phyloP scores from a whole-genome alignment of 2,113 vertebrate species.

The Pelobates fuscus region DNA sequence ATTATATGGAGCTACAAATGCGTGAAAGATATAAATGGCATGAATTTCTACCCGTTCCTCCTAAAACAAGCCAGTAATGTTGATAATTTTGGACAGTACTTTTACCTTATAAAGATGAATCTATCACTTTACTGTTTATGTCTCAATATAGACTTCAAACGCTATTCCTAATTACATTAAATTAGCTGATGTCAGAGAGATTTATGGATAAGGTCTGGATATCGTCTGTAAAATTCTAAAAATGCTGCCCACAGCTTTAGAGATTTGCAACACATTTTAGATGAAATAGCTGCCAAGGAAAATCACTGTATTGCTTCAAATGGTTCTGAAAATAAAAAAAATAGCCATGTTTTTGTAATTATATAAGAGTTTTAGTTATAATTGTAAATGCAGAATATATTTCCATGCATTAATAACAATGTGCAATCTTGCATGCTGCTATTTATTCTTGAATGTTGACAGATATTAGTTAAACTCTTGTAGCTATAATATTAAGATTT shows the following conservation, averaged over 20 bases:
- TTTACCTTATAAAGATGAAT: slow-evolving; percentile 39
- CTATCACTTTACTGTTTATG: slow-evolving; percentile 15
- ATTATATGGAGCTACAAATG: slow-evolving; percentile 16
- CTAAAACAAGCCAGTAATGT: slow-evolving; percentile 9
- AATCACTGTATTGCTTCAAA: no score
- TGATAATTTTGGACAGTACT: slow-evolving; percentile 2
- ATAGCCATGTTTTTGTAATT: slow-evolving; percentile 8
- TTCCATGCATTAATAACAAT: slow-evolving; percentile 23
- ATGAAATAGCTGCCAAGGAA: no score
- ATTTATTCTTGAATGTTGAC: slow-evolving; percentile 3
- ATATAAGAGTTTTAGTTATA: slow-evolving; percentile 27
- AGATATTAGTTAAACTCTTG: no score
- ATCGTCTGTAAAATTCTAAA: not conserved
- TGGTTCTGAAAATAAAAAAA: not conserved
- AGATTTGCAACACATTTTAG: slow-evolving; percentile 10
- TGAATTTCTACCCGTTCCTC: slow-evolving; percentile 2
- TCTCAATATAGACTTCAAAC: slow-evolving; percentile 30
- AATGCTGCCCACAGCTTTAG: not conserved
- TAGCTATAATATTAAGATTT: no score
- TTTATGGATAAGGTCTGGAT: slow-evolving; percentile 17
- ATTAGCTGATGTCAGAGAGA: slow-evolving; percentile 33
- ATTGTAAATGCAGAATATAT: slow-evolving; percentile 13
- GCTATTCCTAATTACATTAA: slow-evolving; percentile 25
- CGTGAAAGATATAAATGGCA: slow-evolving; percentile 30
- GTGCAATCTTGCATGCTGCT: slow-evolving; percentile 1